Evolutionary conservation across 2,797 vertebrate species (phyloP), one percentile per base, ranked within the genome.

Genomic region (Hozukius guyotensis): DNA sequence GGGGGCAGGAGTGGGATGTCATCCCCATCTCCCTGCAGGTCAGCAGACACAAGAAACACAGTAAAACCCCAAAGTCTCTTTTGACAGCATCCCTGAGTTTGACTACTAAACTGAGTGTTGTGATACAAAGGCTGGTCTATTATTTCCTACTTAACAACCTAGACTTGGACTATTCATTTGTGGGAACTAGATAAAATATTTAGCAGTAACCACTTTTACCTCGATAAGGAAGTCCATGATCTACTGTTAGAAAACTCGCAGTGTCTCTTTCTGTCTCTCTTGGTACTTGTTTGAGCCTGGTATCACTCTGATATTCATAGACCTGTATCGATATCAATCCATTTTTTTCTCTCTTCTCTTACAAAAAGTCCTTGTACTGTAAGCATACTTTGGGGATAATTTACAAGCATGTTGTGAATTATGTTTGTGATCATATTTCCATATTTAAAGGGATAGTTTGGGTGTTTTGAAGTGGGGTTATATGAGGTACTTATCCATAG

Each of bases 1-100:
- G 99, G 98, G 93, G 95, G 0, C 96, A 98, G 0, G 98, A 99
- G 81, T 99, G 99, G 99, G 96, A 97, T 10, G 94, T 99, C 80
- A 89, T 99, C 29, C 94, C 97, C 38, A 97, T 99, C 89, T 99
- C 98, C 46, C 78, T 99, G 78, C 97, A 99, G 94, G 98, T 99
- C 82, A 93, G 96, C 79, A 64, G 4, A 38, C 36, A 52, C 46
- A 52, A 53, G 11, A 70, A 68, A 73, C 55, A 36, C 4, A 59
- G 38, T 12, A 52, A 76, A 81, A 11, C 36, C 16, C 14, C 16
- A 53, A 59, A 73, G 62, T n/a, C 31, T 7, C 12, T 25, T 65
- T 53, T 61, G 7, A 78, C 64, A 10, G 7, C 46, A 61, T 29
- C 55, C 46, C 10, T 57, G 9, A 24, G 10, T 53, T 34, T 52